A percentile compares a stretch with the other conserved stretches of the same genome.
These are phyloP conservation scores for Pao palembangensis DNA, from an alignment of 2,113 vertebrate genomes.

Conservation along the genomic window DNA sequence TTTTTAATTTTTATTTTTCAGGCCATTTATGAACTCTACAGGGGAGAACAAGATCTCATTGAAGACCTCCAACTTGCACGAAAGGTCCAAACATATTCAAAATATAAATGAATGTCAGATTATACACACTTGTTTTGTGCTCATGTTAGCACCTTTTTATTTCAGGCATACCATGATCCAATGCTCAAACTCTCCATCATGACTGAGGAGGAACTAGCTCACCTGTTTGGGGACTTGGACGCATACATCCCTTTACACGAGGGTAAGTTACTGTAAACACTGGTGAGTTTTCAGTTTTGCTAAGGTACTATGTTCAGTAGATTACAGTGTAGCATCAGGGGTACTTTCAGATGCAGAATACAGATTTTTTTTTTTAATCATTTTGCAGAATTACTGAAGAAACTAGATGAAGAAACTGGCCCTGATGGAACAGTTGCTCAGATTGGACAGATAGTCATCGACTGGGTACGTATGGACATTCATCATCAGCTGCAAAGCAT, in stretches of 20 bases:
- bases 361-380: not conserved
- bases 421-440: slow-evolving; percentile 88
- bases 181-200: slow-evolving; percentile 98
- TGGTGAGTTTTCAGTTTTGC: not conserved
- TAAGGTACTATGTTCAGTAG: not conserved
- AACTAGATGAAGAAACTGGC: slow-evolving; percentile 85
- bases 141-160: not conserved
- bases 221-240: slow-evolving; percentile 95
- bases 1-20: slow-evolving; percentile 43
- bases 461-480: slow-evolving; percentile 81
- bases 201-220: slow-evolving; percentile 90
- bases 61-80: slow-evolving; percentile 96
- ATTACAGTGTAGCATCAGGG: not conserved
- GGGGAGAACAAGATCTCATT: slow-evolving; percentile 95
- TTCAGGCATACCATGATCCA: slow-evolving; percentile 92
- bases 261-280: slow-evolving; percentile 49
- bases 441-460: slow-evolving; percentile 89
- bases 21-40: slow-evolving; percentile 93
- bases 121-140: not conserved
- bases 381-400: slow-evolving; percentile 77
- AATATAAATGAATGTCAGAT: not conserved
- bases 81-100: slow-evolving; percentile 75
- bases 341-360: not conserved
- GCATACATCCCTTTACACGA: slow-evolving; percentile 96
- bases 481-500: not conserved